Percentiles rank a stretch among this genome's conserved stretches.
Evolutionary conservation across 2,113 vertebrate species (phyloP).

Genomic region (crab-eating macaque (Macaca fascicularis)): T2T-MFA8v1.1 NC_088384.1:109225001-109225500

Average conservation of each 20-base stretch:
- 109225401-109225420: background rate
- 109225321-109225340: too few species aligned
- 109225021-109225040: background rate
- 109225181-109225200: background rate
- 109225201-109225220: background rate
- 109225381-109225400: background rate
- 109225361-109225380: background rate
- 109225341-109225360: background rate
- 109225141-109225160: background rate
- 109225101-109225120: background rate
- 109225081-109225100: background rate
- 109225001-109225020: background rate
- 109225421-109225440: background rate
- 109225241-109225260: background rate
- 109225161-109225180: rapidly evolving
- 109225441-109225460: background rate
- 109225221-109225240: background rate
- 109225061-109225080: background rate
- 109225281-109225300: background rate
- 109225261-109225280: background rate
- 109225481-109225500: rapidly evolving
- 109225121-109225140: background rate
- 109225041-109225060: background rate
- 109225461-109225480: background rate
- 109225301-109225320: background rate